phyloP scores from a whole-genome alignment of 2,113 vertebrate genomes.

The Melospiza melodia region DNA sequence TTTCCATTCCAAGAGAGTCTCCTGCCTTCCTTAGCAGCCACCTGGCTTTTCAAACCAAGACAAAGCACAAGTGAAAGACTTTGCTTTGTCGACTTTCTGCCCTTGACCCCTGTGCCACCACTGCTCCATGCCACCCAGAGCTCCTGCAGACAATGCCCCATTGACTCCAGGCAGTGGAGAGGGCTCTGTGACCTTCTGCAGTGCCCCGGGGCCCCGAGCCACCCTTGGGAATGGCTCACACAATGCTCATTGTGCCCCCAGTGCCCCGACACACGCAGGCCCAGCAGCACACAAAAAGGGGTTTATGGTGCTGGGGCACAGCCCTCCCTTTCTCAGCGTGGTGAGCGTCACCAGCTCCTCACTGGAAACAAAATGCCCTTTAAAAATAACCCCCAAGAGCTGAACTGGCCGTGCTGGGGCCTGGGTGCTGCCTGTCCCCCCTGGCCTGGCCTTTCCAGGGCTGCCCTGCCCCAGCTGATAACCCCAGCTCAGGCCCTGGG shows the following conservation, averaged over 20 bases:
- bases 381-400: background rate
- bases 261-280: background rate
- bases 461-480: background rate
- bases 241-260: constrained; percentile 3
- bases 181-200: background rate
- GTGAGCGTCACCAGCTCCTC: background rate
- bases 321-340: background rate
- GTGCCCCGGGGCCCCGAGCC: fast-evolving
- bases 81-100: background rate
- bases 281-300: background rate
- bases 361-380: constrained; percentile 13
- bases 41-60: background rate
- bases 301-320: background rate
- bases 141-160: background rate
- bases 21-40: background rate
- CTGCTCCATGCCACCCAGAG: background rate
- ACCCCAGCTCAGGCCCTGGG: background rate
- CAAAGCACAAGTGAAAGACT: background rate
- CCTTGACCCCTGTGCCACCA: background rate
- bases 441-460: background rate
- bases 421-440: background rate
- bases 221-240: background rate
- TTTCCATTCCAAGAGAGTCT: background rate
- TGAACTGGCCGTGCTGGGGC: background rate
- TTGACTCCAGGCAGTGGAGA: background rate